These are phyloP conservation scores for Brachystomella parvula DNA, from an alignment of 1,140 invertebrate genomes.

Conservation along the genomic window DNA sequence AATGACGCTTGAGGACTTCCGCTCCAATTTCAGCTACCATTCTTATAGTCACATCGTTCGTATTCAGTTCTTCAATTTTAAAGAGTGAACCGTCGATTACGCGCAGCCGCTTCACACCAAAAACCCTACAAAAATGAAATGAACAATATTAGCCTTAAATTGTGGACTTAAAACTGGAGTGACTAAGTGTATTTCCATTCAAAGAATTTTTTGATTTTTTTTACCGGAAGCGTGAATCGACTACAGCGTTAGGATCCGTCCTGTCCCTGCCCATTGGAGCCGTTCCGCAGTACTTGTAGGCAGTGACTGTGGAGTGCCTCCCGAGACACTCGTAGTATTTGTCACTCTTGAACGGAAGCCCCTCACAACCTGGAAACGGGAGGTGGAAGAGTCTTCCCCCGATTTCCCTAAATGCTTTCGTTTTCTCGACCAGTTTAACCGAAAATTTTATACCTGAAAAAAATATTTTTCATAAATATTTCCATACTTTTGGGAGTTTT, in stretches of 20 bases:
- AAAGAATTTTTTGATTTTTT: not conserved
- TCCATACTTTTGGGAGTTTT: too few relatives aligned
- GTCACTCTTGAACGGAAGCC: slow-evolving; percentile 62
- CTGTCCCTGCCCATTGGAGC: slow-evolving; percentile 22
- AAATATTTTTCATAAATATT: too few relatives aligned
- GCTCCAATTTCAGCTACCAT: not conserved
- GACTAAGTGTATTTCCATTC: not conserved
- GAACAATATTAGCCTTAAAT: too few relatives aligned
- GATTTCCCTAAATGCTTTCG: slow-evolving; percentile 17
- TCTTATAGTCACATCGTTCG: not conserved
- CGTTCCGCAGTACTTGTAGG: slow-evolving; percentile 20
- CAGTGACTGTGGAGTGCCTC: slow-evolving; percentile 4
- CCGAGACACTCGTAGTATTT: slow-evolving; percentile 65
- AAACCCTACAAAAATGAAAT: slow-evolving; percentile 27
- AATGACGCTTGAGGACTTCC: not conserved
- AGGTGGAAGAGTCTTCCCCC: slow-evolving; percentile 40
- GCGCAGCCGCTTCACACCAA: slow-evolving; percentile 27
- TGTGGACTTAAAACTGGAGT: too few relatives aligned
- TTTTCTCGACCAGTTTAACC: slow-evolving; percentile 20
- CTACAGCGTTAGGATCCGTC: slow-evolving; percentile 6
- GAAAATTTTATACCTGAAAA: slow-evolving; percentile 23
- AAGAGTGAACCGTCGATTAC: slow-evolving; percentile 28
- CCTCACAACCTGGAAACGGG: slow-evolving; percentile 68
- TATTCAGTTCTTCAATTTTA: slow-evolving; percentile 1
- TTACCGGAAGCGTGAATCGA: slow-evolving; percentile 1